Evolutionary conservation across 2,113 vertebrate genomes (phyloP).

Genomic region (Pterocles gutturalis): DNA sequence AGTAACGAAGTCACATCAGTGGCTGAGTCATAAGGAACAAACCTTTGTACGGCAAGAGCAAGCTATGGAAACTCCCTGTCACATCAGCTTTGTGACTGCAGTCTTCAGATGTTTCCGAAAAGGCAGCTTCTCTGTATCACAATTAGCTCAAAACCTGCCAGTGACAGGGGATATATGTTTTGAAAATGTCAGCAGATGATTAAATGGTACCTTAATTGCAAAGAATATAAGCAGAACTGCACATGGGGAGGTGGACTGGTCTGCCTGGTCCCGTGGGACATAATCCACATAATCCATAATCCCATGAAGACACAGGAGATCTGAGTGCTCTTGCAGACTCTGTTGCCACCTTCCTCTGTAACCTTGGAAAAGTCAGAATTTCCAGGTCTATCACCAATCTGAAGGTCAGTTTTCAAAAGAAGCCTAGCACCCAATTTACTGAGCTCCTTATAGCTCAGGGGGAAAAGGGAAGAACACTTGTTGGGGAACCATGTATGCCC

Average conservation of each 20-base stretch:
- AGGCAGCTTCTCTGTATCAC: neutral
- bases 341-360: neutral
- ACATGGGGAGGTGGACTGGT: neutral
- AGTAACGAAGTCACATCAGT: neutral
- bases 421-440: neutral
- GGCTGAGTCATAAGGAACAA: constrained; percentile 51
- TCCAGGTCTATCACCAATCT: neutral
- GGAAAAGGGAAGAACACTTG: neutral
- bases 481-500: too few species aligned
- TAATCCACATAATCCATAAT: neutral
- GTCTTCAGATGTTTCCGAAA: constrained; percentile 21
- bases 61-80: constrained; percentile 31
- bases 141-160: constrained; percentile 3
- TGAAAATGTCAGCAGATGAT: constrained; percentile 9
- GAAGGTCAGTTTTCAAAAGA: neutral
- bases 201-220: constrained; percentile 1
- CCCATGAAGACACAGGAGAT: neutral
- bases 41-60: neutral
- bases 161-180: constrained; percentile 11
- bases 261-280: neutral
- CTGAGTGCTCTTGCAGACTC: neutral
- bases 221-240: constrained; percentile 21
- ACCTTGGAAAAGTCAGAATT: neutral
- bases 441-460: neutral
- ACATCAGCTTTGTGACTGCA: constrained; percentile 18